Base-by-base conservation (phyloP, 2,113 vertebrate genomes). In the Anhinga anhinga region DNA sequence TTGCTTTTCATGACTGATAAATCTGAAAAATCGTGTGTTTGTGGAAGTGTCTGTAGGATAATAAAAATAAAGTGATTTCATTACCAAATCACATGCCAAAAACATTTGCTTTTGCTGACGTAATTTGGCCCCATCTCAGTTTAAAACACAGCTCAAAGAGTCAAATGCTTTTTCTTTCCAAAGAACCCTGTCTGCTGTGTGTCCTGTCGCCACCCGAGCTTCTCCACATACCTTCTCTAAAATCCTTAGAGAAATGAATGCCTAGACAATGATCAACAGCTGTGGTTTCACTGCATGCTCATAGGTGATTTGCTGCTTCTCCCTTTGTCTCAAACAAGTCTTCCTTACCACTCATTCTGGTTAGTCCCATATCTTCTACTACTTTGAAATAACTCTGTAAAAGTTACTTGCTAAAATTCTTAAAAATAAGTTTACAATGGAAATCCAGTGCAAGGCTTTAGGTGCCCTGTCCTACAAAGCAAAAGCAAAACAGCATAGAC, bases 21-120 rank as follows among this genome's bases (percentile, higher is more conserved):
- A 82, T 32, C 61, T 95, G 89, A 94, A 95, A 95, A 92, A 83
- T 30, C 0, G 0, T 36, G 34, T 92, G 83, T 79, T 95, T 96
- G 86, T 91, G 91, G 81, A 97, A 95, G 74, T 25, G 66, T 93
- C 92, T 94, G 93, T 70, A 93, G 63, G 61, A 88, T 82, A 73
- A 86, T 84, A 93, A 89, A 90, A 97, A 89, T 89, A 67, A 95
- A 95, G 82, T 89, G 79, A 96, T 93, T 97, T 97, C 85, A 97
- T 97, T 96, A 95, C 56, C 85, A 83, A 96, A 90, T 49, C n/a
- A 11, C 90, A 84, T 88, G 92, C 92, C 96, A 97, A 88, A 97
- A 88, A 90, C 81, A 92, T 94, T 91, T 85, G 89, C 86, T 71
- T 87, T 84, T 84, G 72, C 70, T 93, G 96, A 97, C 4, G 91